Evolutionary conservation across 2,888 invertebrate species (phyloP).

Genomic region (Agrochola litura): DNA sequence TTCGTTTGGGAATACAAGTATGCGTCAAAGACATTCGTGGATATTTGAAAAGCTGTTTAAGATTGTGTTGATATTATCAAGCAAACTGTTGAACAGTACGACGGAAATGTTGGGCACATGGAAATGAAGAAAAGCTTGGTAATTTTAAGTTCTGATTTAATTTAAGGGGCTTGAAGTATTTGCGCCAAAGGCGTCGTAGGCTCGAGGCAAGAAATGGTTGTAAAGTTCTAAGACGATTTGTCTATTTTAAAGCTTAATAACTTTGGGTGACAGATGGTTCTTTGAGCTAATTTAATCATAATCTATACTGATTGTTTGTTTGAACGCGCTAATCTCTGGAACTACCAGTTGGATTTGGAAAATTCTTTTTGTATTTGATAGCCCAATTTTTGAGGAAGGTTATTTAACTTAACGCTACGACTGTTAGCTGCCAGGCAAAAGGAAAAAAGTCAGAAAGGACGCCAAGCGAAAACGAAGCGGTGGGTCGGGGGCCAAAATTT

Average conservation of each 20-base stretch:
- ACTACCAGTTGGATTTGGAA: too few relatives aligned
- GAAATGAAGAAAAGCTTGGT: constrained; percentile 35
- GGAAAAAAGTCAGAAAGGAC: too few relatives aligned
- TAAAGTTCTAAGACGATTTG: constrained; percentile 55
- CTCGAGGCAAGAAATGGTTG: constrained; percentile 42
- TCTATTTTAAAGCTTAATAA: constrained; percentile 23
- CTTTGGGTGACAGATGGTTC: constrained; percentile 33
- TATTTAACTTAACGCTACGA: too few relatives aligned
- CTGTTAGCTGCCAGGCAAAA: too few relatives aligned
- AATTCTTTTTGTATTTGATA: too few relatives aligned
- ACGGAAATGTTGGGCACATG: constrained; percentile 8
- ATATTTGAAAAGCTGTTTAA: neutral
- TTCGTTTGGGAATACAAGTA: neutral
- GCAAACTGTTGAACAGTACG: constrained; percentile 10
- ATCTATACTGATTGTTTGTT: too few relatives aligned
- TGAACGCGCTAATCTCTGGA: too few relatives aligned
- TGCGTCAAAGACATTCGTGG: neutral
- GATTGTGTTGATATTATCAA: constrained; percentile 31
- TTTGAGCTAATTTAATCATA: constrained; percentile 6
- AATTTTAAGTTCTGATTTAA: constrained; percentile 48
- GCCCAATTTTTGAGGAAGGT: too few relatives aligned
- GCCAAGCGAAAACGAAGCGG: too few relatives aligned
- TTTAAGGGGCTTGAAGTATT: constrained; percentile 43
- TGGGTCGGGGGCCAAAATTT: too few relatives aligned
- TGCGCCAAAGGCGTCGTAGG: constrained; percentile 14